Evolutionary conservation across 2,113 vertebrate genomes (phyloP).

Genomic region (Urocitellus parryii): DNA sequence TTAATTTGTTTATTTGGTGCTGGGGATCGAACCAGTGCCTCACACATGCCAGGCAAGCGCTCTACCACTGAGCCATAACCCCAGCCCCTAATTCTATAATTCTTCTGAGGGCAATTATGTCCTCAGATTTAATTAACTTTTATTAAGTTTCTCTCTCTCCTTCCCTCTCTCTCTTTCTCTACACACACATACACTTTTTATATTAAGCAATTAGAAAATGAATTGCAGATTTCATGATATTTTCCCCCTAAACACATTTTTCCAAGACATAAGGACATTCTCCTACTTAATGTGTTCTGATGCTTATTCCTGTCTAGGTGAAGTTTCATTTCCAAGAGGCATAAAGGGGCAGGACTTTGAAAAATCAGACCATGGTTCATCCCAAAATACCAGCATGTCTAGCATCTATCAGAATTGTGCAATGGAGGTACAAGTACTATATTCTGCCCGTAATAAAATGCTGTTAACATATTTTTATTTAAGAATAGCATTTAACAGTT

Average conservation of each 20-base stretch:
- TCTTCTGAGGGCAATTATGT: background rate
- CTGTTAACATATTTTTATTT: conserved; percentile 9
- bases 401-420: conserved; percentile 98
- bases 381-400: conserved; percentile 94
- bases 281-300: background rate
- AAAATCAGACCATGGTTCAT: conserved; percentile 93
- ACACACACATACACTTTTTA: background rate
- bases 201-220: conserved; percentile 53
- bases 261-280: background rate
- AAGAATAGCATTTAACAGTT: conserved; percentile 42
- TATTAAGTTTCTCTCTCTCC: background rate
- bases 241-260: background rate
- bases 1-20: too few relatives aligned
- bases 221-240: background rate
- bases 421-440: conserved; percentile 92
- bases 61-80: too few relatives aligned
- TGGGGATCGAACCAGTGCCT: too few relatives aligned
- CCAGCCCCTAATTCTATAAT: too few relatives aligned
- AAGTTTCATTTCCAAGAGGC: conserved; percentile 86
- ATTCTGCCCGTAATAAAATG: background rate
- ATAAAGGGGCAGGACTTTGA: conserved; percentile 91
- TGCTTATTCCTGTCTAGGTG: conserved; percentile 82
- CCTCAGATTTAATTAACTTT: conserved; percentile 27
- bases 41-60: too few relatives aligned
- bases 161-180: too few relatives aligned